Evolutionary conservation across 2,113 vertebrate species (phyloP).

Genomic region (Gymnobelideus leadbeateri): DNA sequence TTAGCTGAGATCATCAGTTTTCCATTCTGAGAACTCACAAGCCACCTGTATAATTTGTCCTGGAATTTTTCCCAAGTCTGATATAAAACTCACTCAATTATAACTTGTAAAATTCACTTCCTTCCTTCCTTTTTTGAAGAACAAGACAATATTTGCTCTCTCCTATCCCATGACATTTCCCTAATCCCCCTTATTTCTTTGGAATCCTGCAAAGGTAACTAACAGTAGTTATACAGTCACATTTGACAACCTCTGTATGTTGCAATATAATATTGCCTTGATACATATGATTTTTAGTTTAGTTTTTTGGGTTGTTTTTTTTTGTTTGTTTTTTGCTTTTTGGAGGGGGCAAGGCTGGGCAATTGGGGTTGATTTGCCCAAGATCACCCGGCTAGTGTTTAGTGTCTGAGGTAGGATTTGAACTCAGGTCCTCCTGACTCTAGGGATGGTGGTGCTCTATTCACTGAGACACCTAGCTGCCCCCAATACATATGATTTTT

Average conservation of each 20-base stretch:
- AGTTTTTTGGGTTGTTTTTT: no score
- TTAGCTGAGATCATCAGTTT: background rate
- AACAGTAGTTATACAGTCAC: background rate
- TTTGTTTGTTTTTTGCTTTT: no score
- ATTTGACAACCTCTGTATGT: background rate
- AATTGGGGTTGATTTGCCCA: no score
- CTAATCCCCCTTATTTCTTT: background rate
- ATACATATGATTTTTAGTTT: background rate
- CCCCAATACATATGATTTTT: background rate
- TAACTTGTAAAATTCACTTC: background rate
- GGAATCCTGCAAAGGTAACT: background rate
- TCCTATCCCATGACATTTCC: background rate
- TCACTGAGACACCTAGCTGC: no score
- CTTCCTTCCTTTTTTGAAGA: background rate
- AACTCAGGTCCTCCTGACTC: no score
- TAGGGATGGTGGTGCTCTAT: no score
- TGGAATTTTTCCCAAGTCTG: background rate
- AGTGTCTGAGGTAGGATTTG: no score
- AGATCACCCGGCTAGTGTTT: no score
- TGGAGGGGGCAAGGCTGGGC: no score
- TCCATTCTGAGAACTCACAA: background rate
- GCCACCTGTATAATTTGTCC: background rate
- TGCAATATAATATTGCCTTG: no score
- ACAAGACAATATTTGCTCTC: background rate
- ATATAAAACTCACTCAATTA: background rate